Evolutionary conservation across 2,113 vertebrate genomes (phyloP), one percentile per base, ranked within the genome.

Genomic region (Delphinus delphis): DNA sequence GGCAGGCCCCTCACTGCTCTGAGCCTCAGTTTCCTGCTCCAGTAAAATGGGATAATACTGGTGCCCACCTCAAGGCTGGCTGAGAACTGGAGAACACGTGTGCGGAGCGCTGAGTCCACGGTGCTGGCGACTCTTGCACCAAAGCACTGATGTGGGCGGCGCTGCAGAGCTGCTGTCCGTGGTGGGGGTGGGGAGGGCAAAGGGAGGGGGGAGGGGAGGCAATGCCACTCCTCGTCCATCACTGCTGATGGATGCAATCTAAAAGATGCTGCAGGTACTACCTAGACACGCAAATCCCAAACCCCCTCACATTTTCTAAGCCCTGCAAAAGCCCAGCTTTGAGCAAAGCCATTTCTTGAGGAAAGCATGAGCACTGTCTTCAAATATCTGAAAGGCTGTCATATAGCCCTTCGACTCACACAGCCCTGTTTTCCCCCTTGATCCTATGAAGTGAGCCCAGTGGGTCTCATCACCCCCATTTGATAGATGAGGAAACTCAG

Each of bases 51-150:
- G 20, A 25, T 26, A 63, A 67, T 6, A 18, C 71, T 2, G 4
- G 68, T 23, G 62, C 38, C 55, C 31, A 26, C 63, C 88, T n/a
- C 18, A 1, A 76, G 33, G 82, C 2, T 3, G 44, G 1, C 55
- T 58, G 53, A 79, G 55, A 13, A 6, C 0, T 1, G 21, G 23
- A 62, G 25, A 68, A 23, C 31, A 8, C 0, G 2, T 17, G 28
- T 20, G n/a, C 3, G 0, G n/a, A 38, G 44, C 0, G 0, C 23
- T 5, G 2, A 11, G 10, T 3, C 36, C 17, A 2, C 25, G 1
- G 23, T 0, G 0, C 41, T 2, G 11, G 41, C 2, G 6, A 26
- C 17, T 3, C 26, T 6, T 5, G 28, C 41, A 41, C 41, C 41
- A 41, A 18, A 41, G 31, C 13, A 12, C 83, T 14, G 3, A 36